Evolutionary conservation across 2,888 invertebrate genomes (phyloP).

Genomic region (Ennomos erosarius): DNA sequence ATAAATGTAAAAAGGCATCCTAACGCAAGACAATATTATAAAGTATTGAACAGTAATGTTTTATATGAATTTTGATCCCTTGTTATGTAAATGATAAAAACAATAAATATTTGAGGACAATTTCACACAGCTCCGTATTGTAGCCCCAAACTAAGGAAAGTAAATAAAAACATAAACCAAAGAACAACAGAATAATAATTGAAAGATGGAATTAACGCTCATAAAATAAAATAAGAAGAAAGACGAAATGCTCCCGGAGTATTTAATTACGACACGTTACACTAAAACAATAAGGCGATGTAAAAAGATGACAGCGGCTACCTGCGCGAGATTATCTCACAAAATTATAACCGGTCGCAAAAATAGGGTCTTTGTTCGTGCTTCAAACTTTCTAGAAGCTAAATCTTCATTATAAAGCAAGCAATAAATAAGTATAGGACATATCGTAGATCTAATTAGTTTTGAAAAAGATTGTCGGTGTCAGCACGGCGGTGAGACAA

Average conservation of each 20-base stretch:
- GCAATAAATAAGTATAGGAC: slow-evolving; percentile 65
- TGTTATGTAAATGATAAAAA: too few relatives aligned
- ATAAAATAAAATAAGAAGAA: slow-evolving; percentile 33
- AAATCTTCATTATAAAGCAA: slow-evolving; percentile 77
- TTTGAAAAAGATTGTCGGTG: slow-evolving; percentile 39
- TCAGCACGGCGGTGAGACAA: slow-evolving; percentile 31
- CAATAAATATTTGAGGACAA: too few relatives aligned
- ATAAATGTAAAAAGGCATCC: too few relatives aligned
- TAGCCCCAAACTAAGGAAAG: not conserved
- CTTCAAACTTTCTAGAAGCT: slow-evolving; percentile 59
- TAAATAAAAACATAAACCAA: not conserved
- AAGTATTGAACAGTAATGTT: too few relatives aligned
- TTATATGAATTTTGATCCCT: too few relatives aligned
- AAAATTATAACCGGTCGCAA: slow-evolving; percentile 68
- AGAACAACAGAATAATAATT: slow-evolving; percentile 12
- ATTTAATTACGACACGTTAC: slow-evolving; percentile 39
- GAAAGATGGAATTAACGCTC: slow-evolving; percentile 25
- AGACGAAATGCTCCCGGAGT: slow-evolving; percentile 23
- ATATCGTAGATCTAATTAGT: slow-evolving; percentile 70
- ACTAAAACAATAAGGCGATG: slow-evolving; percentile 43
- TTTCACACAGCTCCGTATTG: too few relatives aligned
- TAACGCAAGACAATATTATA: too few relatives aligned
- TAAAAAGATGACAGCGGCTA: slow-evolving; percentile 65
- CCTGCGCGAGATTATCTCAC: slow-evolving; percentile 67
- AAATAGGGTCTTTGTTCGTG: slow-evolving; percentile 64